Base-by-base conservation (phyloP, 2,113 vertebrate species). In the Puffinus mauretanicus region DNA sequence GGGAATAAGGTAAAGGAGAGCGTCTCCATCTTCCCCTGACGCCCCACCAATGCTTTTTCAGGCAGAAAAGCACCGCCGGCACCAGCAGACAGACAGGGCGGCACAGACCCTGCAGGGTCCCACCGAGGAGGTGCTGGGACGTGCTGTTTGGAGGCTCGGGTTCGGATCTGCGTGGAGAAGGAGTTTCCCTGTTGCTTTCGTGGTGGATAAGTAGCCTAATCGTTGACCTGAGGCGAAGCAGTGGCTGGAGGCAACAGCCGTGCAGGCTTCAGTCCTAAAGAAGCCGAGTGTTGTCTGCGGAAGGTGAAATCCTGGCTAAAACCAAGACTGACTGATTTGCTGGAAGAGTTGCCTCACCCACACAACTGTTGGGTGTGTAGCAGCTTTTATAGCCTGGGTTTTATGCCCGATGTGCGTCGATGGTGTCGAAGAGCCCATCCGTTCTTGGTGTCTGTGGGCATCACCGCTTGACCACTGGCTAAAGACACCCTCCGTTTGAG, bases 151-250 rank as follows among this genome's bases (percentile, higher is more conserved):
- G 38, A 73, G 55, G 11, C 13, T 15, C 67, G 52, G 32, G 9
- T 64, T 93, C 8, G 14, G 44, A 8, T 69, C 32, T 20, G 4
- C 1, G 1, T 57, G 76, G 30, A 54, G n/a, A 8, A 60, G 57
- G 46, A 38, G 7, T 57, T 79, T 38, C 29, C 6, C 2, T 11
- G 7, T 44, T 0, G 0, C 17, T 8, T 77, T 25, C 0, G 0
- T 38, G 69, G n/a, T 20, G 36, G 38, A 38, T 30, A 11, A 30
- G 25, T 24, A 18, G 15, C 60, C 25, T 52, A 5, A 30, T 29
- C 0, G 0, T 29, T 70, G 55, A 6, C 5, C 42, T 61, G 79
- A 75, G 34, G 10, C 3, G 1, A 42, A 65, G 42, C 16, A 38
- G 80, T 10, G 51, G 22, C 62, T 49, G 75, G 73, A 77, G 64